These are phyloP conservation scores for Heliopora coerulea DNA, from an alignment of 92 coral and sea anemone species.

Conservation along the genomic window DNA sequence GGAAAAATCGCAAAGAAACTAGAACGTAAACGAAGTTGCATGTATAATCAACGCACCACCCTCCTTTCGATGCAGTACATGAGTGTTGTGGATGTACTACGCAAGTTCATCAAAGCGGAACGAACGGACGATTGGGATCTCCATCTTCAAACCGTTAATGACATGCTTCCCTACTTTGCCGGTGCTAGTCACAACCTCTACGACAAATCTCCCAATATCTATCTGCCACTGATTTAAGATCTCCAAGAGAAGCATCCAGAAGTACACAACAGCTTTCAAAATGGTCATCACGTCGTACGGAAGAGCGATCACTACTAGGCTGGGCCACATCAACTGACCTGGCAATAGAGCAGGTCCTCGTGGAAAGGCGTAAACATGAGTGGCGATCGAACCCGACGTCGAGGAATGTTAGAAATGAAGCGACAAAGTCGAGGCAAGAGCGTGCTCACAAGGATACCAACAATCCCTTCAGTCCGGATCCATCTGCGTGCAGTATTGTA, in stretches of 20 bases:
- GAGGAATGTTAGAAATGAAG: constrained; percentile 53
- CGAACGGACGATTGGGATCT: constrained; percentile 54
- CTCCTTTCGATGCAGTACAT: constrained; percentile 48
- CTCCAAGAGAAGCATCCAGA: constrained; percentile 4
- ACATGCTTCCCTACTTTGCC: constrained; percentile 60
- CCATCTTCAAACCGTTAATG: constrained; percentile 47
- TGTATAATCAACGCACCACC: constrained; percentile 42
- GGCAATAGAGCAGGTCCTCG: constrained; percentile 58
- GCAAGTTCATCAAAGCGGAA: constrained; percentile 50
- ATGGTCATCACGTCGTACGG: constrained; percentile 50
- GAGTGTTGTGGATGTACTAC: constrained; percentile 53
- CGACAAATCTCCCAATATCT: constrained; percentile 14
- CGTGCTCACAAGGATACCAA: constrained; percentile 46
- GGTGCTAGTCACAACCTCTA: constrained; percentile 49
- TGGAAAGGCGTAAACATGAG: constrained; percentile 49
- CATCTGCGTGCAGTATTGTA: constrained; percentile 39
- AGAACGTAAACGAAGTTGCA: too few relatives aligned
- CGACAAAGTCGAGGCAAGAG: constrained; percentile 42
- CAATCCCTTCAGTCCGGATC: constrained; percentile 44
- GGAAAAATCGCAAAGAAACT: too few relatives aligned
- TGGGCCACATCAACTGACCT: constrained; percentile 60
- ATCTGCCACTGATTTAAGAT: constrained; percentile 42
- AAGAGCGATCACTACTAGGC: constrained; percentile 62
- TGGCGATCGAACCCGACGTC: constrained; percentile 59
- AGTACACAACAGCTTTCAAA: constrained; percentile 23